These are phyloP conservation scores for Vidua macroura DNA, from an alignment of 2,113 vertebrate species.

Conservation along the genomic window DNA sequence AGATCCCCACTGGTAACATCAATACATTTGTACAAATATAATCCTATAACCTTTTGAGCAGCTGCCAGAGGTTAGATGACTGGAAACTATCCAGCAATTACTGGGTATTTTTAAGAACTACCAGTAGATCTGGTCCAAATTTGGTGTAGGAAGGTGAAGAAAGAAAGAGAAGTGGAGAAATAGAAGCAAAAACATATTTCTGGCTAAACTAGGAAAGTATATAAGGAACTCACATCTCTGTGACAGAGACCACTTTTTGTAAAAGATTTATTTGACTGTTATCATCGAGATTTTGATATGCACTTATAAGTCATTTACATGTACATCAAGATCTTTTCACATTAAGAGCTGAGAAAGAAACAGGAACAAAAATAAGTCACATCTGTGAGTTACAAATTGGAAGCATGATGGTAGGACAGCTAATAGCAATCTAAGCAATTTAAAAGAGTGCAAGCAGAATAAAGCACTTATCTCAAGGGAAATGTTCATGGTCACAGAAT, in stretches of 20 bases:
- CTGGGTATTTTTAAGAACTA: not conserved
- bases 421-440: not conserved
- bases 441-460: not conserved
- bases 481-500: not conserved
- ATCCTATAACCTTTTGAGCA: not conserved
- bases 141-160: not conserved
- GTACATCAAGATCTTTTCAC: not conserved
- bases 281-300: not conserved
- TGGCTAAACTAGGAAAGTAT: not conserved
- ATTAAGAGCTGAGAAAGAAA: not conserved
- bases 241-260: not conserved
- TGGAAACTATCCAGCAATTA: slow-evolving; percentile 1
- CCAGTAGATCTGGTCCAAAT: not conserved
- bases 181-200: not conserved
- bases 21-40: slow-evolving; percentile 5
- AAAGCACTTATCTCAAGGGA: not conserved
- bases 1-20: not conserved
- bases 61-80: not conserved
- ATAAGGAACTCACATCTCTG: not conserved
- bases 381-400: not conserved
- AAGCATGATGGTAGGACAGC: not conserved
- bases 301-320: not conserved
- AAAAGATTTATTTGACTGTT: not conserved
- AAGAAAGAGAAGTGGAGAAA: not conserved
- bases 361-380: not conserved